These are phyloP conservation scores for Rotaria socialis DNA, from an alignment of 2,888 invertebrate genomes.

Conservation along the genomic window DNA sequence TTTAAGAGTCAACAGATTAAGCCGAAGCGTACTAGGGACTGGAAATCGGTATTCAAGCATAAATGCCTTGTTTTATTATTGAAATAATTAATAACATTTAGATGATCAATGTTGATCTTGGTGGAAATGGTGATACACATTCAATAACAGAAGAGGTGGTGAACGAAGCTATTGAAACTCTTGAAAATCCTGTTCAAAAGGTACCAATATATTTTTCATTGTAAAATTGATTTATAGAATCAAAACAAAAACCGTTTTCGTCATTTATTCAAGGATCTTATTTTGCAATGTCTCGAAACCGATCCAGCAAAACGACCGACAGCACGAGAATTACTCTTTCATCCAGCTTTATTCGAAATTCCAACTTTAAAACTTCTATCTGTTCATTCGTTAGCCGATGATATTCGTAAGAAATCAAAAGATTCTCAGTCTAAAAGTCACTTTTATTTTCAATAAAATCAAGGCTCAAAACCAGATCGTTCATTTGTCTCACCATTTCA, in stretches of 20 bases:
- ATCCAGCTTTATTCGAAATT: constrained; percentile 90
- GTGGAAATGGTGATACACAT: constrained; percentile 39
- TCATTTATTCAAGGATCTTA: constrained; percentile 69
- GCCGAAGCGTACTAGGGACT: too few relatives aligned
- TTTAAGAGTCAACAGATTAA: too few relatives aligned
- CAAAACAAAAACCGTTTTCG: background rate
- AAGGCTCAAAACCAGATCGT: constrained; percentile 7
- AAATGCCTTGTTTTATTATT: too few relatives aligned
- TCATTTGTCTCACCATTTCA: background rate
- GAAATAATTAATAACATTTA: background rate
- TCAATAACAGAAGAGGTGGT: constrained; percentile 39
- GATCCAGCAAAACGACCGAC: constrained; percentile 80
- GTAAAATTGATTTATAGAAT: background rate
- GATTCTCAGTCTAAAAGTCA: background rate
- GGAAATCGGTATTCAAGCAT: too few relatives aligned
- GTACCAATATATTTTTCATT: background rate
- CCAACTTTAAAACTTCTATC: constrained; percentile 76
- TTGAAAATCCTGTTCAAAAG: constrained; percentile 35
- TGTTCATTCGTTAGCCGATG: constrained; percentile 79
- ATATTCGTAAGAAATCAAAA: constrained; percentile 55
- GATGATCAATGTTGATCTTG: constrained; percentile 46
- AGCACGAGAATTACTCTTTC: constrained; percentile 88
- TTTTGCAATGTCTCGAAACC: constrained; percentile 77
- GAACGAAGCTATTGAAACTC: constrained; percentile 38
- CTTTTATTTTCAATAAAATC: background rate